A percentile compares a stretch with the other conserved stretches of the same genome.
Evolutionary conservation across 2,797 vertebrate species (phyloP).

Genomic region (Monodelphis domestica): DNA sequence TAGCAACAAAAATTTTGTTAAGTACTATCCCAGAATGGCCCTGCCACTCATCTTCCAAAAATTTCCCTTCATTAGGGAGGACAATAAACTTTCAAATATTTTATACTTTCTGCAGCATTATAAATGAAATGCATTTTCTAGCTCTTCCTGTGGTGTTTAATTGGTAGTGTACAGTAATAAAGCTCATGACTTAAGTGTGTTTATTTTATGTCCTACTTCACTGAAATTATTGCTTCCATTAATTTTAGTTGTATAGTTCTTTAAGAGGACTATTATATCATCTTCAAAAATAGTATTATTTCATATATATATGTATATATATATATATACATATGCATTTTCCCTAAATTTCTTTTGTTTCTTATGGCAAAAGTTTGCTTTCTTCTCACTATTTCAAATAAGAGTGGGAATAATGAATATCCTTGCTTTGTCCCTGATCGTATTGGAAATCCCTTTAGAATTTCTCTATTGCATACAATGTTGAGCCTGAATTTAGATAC

Average conservation of each 20-base stretch:
- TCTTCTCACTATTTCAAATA: neutral
- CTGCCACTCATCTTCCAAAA: neutral
- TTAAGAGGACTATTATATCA: neutral
- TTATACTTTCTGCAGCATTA: neutral
- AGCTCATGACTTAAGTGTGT: neutral
- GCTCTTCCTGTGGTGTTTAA: neutral
- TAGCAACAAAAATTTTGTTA: neutral
- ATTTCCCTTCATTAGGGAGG: neutral
- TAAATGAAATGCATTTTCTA: neutral
- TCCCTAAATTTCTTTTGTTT: neutral
- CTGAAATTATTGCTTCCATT: neutral
- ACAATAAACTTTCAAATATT: neutral
- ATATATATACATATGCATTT: no score
- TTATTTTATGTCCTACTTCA: neutral
- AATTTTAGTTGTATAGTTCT: neutral
- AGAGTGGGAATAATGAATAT: neutral
- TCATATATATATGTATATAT: neutral
- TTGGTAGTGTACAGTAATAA: neutral
- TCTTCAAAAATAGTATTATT: neutral
- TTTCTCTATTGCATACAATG: neutral
- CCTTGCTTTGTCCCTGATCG: neutral
- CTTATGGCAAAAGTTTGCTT: neutral
- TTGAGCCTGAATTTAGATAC: neutral
- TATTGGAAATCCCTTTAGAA: neutral
- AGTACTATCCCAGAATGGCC: neutral